Conservation (phyloP, 2,113 vertebrate species). For the Morphnarchus princeps region DNA sequence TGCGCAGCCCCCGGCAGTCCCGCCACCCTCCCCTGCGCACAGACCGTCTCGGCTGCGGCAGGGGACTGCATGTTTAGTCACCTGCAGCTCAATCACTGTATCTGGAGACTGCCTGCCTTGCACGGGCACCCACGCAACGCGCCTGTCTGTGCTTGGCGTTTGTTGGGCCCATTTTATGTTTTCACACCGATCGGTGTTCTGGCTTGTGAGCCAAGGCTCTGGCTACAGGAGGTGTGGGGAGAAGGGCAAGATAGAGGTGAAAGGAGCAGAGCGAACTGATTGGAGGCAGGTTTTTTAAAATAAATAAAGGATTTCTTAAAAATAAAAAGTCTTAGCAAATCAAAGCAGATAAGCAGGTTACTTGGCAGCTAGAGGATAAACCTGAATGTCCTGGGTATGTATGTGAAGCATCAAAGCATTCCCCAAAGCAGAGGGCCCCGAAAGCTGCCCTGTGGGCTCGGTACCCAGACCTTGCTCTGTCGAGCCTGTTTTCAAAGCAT, state of each 20-base stretch:
- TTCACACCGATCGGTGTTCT: not conserved
- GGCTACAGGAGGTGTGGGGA: not conserved
- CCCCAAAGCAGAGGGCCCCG: not conserved
- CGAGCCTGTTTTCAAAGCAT: not conserved
- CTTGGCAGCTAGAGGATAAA: constrained; percentile 4
- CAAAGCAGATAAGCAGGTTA: not conserved
- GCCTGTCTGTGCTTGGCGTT: not conserved
- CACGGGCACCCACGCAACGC: not conserved
- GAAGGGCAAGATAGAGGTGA: not conserved
- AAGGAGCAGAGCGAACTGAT: not conserved
- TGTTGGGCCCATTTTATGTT: not conserved
- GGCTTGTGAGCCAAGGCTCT: not conserved
- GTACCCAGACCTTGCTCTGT: not conserved
- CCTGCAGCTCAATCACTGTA: not conserved
- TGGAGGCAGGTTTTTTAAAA: not conserved
- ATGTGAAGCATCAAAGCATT: not conserved
- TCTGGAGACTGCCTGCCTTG: not conserved
- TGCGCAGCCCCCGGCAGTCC: not conserved
- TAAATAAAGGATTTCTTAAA: not conserved
- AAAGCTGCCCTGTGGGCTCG: not conserved
- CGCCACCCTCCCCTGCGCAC: not conserved
- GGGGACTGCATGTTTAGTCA: not conserved
- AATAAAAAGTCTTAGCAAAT: not conserved
- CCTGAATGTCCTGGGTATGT: not conserved
- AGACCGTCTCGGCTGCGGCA: not conserved